Evolutionary conservation across 2,113 vertebrate genomes (phyloP).

Genomic region (Isichthys henryi): DNA sequence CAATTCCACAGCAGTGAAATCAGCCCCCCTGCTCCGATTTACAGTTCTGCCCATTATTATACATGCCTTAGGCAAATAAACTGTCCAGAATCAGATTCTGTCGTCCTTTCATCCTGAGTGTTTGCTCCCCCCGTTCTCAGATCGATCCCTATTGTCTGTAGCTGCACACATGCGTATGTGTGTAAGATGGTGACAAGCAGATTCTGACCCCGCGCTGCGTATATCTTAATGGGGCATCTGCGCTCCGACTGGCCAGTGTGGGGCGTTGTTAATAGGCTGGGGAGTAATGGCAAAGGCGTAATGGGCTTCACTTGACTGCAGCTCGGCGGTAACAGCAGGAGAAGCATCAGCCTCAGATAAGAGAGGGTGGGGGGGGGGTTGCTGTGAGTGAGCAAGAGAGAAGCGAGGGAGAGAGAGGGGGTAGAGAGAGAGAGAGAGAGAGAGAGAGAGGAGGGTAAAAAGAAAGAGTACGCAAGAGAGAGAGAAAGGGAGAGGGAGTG

Average conservation of each 20-base stretch:
- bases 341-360: conserved; percentile 75
- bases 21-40: neutral
- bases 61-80: neutral
- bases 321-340: conserved; percentile 88
- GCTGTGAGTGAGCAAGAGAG: conserved; percentile 46
- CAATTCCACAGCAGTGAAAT: neutral
- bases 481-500: conserved; percentile 49
- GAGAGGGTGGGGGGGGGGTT: conserved; percentile 66
- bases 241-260: conserved; percentile 79
- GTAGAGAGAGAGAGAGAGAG: conserved; percentile 43
- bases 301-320: conserved; percentile 95
- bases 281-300: conserved; percentile 92
- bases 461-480: conserved; percentile 60
- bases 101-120: neutral
- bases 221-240: conserved; percentile 57
- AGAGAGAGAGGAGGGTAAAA: conserved; percentile 58
- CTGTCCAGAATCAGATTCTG: neutral
- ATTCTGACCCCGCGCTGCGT: conserved; percentile 38
- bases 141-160: neutral
- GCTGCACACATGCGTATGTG: conserved; percentile 24
- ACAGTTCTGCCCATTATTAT: neutral
- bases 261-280: conserved; percentile 80
- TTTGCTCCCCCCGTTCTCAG: neutral
- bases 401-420: conserved; percentile 32
- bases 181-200: conserved; percentile 33